Evolutionary conservation across 1,140 invertebrate species (phyloP).

Genomic region (Lucilia cuprina): DNA sequence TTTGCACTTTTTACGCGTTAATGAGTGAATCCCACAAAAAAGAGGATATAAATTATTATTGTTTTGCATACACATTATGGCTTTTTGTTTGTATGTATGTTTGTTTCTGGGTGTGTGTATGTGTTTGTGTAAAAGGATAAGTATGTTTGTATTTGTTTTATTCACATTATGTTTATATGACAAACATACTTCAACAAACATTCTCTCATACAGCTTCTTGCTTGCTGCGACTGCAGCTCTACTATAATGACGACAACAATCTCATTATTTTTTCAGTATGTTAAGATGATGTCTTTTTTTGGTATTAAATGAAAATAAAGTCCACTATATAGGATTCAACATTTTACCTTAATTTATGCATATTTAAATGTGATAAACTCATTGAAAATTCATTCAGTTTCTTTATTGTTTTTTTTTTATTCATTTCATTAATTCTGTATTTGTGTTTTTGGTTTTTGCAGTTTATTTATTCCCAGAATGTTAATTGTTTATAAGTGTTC

Average conservation of each 20-base stretch:
- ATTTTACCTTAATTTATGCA: background rate
- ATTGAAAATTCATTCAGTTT: conserved; percentile 15
- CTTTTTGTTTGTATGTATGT: background rate
- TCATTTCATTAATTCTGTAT: background rate
- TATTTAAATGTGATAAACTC: conserved; percentile 12
- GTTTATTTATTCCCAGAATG: background rate
- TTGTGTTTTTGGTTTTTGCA: background rate
- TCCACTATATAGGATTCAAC: background rate
- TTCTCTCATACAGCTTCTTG: too few species aligned
- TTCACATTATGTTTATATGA: background rate
- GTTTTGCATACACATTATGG: background rate
- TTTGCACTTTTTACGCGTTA: background rate
- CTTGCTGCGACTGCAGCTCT: too few species aligned
- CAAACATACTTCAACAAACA: background rate
- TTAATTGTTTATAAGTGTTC: conserved; percentile 18
- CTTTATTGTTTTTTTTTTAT: background rate
- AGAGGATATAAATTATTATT: background rate
- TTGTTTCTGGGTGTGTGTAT: background rate
- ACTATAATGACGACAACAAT: background rate
- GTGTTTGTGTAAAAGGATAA: background rate
- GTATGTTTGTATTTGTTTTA: too few species aligned
- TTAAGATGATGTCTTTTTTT: background rate
- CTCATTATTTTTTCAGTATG: background rate
- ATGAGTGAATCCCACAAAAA: background rate
- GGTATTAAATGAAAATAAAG: background rate